A percentile compares a stretch with the other conserved stretches of the same genome.
Conservation (phyloP, 2,113 vertebrate genomes). For the Hassar affinis region DNA sequence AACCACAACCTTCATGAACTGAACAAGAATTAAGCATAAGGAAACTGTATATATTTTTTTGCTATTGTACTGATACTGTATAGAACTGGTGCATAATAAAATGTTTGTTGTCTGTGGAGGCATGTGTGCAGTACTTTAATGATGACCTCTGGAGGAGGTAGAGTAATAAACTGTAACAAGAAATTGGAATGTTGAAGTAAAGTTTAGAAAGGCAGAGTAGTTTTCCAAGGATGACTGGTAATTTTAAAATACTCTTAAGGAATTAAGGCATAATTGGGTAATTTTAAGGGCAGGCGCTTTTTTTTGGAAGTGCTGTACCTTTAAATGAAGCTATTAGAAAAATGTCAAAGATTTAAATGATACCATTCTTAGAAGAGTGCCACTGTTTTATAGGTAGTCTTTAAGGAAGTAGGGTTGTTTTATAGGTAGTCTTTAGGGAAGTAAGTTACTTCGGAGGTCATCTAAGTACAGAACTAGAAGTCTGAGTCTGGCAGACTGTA, state of each 20-base stretch:
- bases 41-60: no score
- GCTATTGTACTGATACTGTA: neutral
- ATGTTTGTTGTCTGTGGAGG: neutral
- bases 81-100: neutral
- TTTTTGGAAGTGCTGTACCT: neutral
- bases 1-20: neutral
- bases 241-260: neutral
- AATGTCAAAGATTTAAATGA: neutral
- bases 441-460: neutral
- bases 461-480: slow-evolving; percentile 4
- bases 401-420: neutral
- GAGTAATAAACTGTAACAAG: neutral
- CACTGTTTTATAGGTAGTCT: slow-evolving; percentile 1
- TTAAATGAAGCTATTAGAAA: neutral
- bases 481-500: neutral
- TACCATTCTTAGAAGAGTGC: neutral
- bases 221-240: neutral
- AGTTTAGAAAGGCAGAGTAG: neutral
- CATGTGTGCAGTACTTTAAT: neutral
- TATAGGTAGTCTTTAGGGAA: slow-evolving; percentile 12
- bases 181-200: neutral
- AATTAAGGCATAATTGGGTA: neutral
- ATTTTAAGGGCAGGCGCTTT: neutral
- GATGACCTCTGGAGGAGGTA: neutral
- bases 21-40: neutral